Percentiles rank a stretch among this genome's conserved stretches.
phyloP scores from a whole-genome alignment of 2,797 vertebrate genomes.

The Chelon labrosus region DNA sequence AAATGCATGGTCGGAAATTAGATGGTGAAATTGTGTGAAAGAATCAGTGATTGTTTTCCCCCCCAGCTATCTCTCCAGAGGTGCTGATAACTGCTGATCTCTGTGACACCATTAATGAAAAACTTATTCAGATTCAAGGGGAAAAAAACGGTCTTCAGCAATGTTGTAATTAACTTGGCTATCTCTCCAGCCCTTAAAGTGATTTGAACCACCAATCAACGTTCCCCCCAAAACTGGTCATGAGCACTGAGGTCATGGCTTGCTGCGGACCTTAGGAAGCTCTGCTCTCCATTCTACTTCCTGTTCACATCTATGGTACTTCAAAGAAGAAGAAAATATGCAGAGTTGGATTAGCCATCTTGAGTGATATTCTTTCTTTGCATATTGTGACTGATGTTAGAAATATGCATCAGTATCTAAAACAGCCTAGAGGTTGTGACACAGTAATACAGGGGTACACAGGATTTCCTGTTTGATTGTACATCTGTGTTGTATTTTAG shows the following conservation, averaged over 20 bases:
- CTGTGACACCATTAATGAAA: slow-evolving; percentile 85
- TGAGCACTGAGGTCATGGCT: slow-evolving; percentile 41
- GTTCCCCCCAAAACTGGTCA: slow-evolving; percentile 49
- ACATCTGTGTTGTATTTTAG: slow-evolving; percentile 16
- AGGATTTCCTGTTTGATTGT: neutral
- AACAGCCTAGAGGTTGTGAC: neutral
- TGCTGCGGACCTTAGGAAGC: slow-evolving; percentile 60
- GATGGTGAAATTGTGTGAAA: slow-evolving; percentile 86
- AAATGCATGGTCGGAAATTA: slow-evolving; percentile 88
- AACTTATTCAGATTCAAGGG: slow-evolving; percentile 79
- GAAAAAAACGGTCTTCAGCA: slow-evolving; percentile 46
- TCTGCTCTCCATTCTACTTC: slow-evolving; percentile 57
- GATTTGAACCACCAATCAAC: slow-evolving; percentile 75
- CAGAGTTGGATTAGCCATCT: slow-evolving; percentile 29
- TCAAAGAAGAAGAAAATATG: slow-evolving; percentile 12
- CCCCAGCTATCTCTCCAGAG: slow-evolving; percentile 75
- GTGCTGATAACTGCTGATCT: slow-evolving; percentile 86
- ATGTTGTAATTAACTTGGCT: slow-evolving; percentile 85
- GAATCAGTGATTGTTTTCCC: slow-evolving; percentile 83
- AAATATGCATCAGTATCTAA: neutral
- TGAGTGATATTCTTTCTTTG: neutral
- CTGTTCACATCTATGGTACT: slow-evolving; percentile 49
- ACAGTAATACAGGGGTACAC: neutral
- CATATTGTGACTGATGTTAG: neutral
- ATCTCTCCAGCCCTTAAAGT: slow-evolving; percentile 72